Conservation (phyloP, 2,113 vertebrate species). For the Pogona vitticeps region DNA sequence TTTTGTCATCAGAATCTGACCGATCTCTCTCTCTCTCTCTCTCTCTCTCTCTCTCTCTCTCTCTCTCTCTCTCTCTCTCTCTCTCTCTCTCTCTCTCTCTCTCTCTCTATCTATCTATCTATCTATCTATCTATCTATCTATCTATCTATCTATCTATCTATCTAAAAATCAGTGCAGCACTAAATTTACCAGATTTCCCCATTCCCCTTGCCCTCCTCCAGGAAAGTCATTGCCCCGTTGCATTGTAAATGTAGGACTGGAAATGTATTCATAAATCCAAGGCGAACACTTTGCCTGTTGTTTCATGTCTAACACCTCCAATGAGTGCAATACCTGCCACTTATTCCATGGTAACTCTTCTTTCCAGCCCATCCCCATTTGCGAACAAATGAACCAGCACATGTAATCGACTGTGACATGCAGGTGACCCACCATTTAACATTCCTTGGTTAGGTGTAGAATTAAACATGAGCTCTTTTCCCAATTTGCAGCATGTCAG, state of each 20-base stretch:
- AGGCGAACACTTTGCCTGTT: neutral
- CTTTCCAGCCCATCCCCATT: slow-evolving; percentile 28
- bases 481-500: slow-evolving; percentile 39
- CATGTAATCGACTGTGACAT: neutral
- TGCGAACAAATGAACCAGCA: slow-evolving; percentile 17
- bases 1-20: neutral
- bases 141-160: neutral
- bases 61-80: neutral
- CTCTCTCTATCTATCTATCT: neutral
- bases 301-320: slow-evolving; percentile 31
- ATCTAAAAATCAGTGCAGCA: neutral
- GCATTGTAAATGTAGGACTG: neutral
- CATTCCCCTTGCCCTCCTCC: neutral
- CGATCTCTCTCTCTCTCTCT: no score
- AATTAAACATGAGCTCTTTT: slow-evolving; percentile 50
- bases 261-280: slow-evolving; percentile 4
- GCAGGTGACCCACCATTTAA: neutral
- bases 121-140: neutral
- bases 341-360: neutral
- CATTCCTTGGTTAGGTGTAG: neutral
- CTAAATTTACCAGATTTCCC: neutral
- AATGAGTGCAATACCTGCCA: neutral
- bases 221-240: slow-evolving; percentile 3
- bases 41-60: no score
- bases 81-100: neutral